Conservation (phyloP, 2,113 vertebrate species). For the Tapirus terrestris region DNA sequence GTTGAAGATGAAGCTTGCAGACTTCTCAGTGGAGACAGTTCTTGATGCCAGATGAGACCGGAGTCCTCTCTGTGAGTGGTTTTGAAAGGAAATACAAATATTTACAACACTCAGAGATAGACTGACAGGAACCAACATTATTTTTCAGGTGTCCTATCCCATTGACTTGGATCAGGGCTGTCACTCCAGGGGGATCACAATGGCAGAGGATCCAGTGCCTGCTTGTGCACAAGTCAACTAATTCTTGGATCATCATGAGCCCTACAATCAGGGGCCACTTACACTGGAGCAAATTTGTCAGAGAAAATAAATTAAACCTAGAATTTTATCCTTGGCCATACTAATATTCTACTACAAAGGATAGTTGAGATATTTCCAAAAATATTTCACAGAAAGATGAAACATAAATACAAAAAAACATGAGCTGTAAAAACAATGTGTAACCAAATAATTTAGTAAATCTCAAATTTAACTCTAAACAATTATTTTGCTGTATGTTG, state of each 20-base stretch:
- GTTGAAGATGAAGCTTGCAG: neutral
- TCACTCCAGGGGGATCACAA: neutral
- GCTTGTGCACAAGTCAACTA: neutral
- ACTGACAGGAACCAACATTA: neutral
- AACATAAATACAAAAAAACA: neutral
- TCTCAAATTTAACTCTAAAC: constrained; percentile 2
- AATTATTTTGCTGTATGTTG: neutral
- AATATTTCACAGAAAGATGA: neutral
- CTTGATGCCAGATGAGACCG: neutral
- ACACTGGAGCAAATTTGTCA: neutral
- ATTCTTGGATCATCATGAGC: neutral
- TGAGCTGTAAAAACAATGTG: neutral
- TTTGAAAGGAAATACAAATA: neutral
- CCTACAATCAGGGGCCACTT: neutral
- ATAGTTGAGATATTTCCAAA: neutral
- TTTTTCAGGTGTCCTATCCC: neutral
- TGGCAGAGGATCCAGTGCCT: neutral
- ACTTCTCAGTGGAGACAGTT: neutral
- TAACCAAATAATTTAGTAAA: neutral
- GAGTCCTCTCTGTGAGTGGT: neutral
- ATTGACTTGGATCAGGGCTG: neutral
- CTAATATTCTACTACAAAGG: neutral
- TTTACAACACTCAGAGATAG: neutral
- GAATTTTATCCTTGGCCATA: neutral
- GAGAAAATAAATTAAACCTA: neutral